Conservation (phyloP, 2,888 invertebrate species). For the Agriopis marginaria region DNA sequence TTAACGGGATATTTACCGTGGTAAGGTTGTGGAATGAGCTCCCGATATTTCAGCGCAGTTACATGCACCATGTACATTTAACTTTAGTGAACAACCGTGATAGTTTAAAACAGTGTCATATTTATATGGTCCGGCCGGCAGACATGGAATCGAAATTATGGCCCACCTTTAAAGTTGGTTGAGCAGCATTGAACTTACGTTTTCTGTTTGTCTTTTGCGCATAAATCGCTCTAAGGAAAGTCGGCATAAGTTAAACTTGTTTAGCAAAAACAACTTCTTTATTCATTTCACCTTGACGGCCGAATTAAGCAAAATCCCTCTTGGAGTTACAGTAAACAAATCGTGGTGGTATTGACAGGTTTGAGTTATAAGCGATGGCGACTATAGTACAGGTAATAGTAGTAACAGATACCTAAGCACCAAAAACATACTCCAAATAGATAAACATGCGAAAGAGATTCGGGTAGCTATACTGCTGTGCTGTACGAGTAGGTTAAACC, state of each 20-base stretch:
- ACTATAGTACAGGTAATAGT: background rate
- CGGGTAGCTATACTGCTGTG: too few species aligned
- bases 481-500: too few species aligned
- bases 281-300: slow-evolving; percentile 63
- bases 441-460: too few species aligned
- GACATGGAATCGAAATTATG: too few species aligned
- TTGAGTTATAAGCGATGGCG: slow-evolving; percentile 34
- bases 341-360: slow-evolving; percentile 41
- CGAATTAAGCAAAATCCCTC: slow-evolving; percentile 64
- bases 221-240: slow-evolving; percentile 40
- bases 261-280: slow-evolving; percentile 63
- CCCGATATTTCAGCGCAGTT: too few species aligned
- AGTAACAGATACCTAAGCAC: too few species aligned
- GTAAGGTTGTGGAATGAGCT: too few species aligned
- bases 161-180: background rate
- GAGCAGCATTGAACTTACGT: slow-evolving; percentile 28
- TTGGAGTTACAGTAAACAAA: slow-evolving; percentile 58
- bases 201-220: slow-evolving; percentile 17
- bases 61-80: too few species aligned
- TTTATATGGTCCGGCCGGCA: background rate
- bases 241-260: slow-evolving; percentile 61
- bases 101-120: too few species aligned
- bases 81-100: too few species aligned
- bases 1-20: too few species aligned
- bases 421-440: background rate